Evolutionary conservation across 2,888 invertebrate species (phyloP).

Genomic region (Esperia sulphurella): DNA sequence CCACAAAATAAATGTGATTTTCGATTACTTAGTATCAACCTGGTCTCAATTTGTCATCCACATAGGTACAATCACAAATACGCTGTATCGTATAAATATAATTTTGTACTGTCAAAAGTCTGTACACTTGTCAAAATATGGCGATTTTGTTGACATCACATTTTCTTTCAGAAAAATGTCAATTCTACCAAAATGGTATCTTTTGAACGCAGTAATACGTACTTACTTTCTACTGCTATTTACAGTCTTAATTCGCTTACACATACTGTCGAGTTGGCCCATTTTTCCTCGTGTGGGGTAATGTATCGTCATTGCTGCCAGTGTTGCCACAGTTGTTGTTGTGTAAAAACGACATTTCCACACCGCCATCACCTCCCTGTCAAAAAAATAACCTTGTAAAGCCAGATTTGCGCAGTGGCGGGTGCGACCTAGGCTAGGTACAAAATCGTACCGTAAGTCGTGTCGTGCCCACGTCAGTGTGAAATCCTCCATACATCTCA

Average conservation of each 20-base stretch:
- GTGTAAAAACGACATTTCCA: conserved; percentile 85
- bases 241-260: conserved; percentile 27
- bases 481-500: too few species aligned
- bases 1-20: not conserved
- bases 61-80: conserved; percentile 4
- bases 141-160: conserved; percentile 10
- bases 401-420: too few species aligned
- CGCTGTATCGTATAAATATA: conserved; percentile 6
- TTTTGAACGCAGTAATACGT: conserved; percentile 20
- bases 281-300: conserved; percentile 64
- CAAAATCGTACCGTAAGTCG: too few species aligned
- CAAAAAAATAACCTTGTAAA: conserved; percentile 18
- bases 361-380: conserved; percentile 66
- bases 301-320: conserved; percentile 57
- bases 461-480: too few species aligned
- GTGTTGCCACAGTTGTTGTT: conserved; percentile 80
- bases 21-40: not conserved
- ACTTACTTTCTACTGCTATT: not conserved
- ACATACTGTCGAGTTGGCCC: conserved; percentile 62
- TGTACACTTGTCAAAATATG: conserved; percentile 10
- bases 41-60: not conserved
- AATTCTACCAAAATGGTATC: conserved; percentile 26
- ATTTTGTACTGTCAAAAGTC: conserved; percentile 12
- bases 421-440: too few species aligned
- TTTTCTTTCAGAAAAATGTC: conserved; percentile 4